Percentiles rank a stretch among this genome's conserved stretches.
phyloP scores from a whole-genome alignment of 2,113 vertebrate species.

The Ptilorrhoa leucosticta region DNA sequence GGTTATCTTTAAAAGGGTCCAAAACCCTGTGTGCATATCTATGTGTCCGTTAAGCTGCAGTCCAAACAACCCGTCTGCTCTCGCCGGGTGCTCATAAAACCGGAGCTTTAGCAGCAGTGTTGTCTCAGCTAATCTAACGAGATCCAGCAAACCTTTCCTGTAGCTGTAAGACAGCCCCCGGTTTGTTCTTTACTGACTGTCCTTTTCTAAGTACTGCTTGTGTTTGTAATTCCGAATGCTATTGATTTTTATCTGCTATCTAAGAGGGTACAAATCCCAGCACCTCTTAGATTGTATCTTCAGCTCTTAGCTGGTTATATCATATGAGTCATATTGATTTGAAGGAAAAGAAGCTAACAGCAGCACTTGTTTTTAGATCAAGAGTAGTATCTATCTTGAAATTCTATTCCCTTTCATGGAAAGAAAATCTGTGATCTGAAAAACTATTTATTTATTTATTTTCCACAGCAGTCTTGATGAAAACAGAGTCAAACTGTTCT shows the following conservation, averaged over 20 bases:
- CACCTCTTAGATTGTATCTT: not conserved
- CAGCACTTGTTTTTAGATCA: not conserved
- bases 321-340: not conserved
- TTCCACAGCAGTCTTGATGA: not conserved
- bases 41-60: not conserved
- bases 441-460: not conserved
- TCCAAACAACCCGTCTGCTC: not conserved
- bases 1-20: not conserved
- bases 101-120: not conserved
- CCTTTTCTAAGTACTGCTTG: not conserved
- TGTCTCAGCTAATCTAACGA: not conserved
- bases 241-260: not conserved
- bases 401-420: not conserved
- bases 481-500: not conserved
- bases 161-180: not conserved
- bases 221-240: not conserved
- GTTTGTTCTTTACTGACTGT: not conserved
- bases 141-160: not conserved
- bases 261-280: not conserved
- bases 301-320: not conserved
- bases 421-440: not conserved
- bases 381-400: not conserved
- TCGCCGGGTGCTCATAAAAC: not conserved
- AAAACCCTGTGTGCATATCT: fast-evolving
- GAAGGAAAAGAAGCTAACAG: not conserved